A percentile compares a stretch with the other conserved stretches of the same genome.
Evolutionary conservation across 2,797 vertebrate genomes (phyloP).

Genomic region (Enteromius mattozi): DNA sequence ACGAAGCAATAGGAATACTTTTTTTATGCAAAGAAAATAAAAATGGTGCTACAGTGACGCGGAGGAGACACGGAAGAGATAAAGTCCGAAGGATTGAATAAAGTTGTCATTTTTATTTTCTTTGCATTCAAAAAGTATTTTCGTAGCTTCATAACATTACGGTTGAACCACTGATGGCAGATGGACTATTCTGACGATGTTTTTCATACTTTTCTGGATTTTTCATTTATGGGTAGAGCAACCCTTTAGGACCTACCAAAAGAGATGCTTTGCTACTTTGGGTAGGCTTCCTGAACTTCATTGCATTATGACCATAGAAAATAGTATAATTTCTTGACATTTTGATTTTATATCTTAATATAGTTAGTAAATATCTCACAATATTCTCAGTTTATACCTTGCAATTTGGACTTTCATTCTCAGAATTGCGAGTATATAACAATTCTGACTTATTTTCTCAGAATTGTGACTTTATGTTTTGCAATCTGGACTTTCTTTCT

Average conservation of each 20-base stretch:
- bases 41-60: too few relatives aligned
- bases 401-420: background rate
- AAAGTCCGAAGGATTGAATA: too few relatives aligned
- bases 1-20: too few relatives aligned
- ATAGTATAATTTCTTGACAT: background rate
- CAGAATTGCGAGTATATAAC: background rate
- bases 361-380: background rate
- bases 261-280: background rate
- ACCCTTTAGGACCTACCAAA: background rate
- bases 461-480: background rate
- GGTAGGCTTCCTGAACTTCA: background rate
- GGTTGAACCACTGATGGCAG: too few relatives aligned
- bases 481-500: background rate
- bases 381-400: background rate
- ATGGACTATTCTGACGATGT: too few relatives aligned
- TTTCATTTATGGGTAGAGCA: too few relatives aligned
- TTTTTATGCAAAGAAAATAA: too few relatives aligned
- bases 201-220: too few relatives aligned
- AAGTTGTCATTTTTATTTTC: too few relatives aligned
- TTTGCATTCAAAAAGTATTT: too few relatives aligned
- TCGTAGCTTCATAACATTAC: too few relatives aligned
- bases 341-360: background rate
- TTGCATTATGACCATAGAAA: background rate
- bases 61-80: too few relatives aligned
- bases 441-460: background rate